Percentiles rank a stretch among this genome's conserved stretches.
Conservation (phyloP, 2,113 vertebrate species). For the Macrotis lagotis region DNA sequence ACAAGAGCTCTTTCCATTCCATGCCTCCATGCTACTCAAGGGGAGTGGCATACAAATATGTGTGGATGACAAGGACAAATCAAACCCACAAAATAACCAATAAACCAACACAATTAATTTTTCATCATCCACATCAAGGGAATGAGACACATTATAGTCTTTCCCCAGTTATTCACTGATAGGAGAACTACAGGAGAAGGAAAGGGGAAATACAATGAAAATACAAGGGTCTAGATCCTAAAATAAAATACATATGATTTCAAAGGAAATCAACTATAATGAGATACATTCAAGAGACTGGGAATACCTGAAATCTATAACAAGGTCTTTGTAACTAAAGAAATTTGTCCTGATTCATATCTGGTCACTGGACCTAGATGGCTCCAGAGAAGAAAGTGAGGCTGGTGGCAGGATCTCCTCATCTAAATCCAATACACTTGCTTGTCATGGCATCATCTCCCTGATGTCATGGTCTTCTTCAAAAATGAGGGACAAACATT, state of each 20-base stretch:
- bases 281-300: not conserved
- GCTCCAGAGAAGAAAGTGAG: no score
- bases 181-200: not conserved
- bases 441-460: no score
- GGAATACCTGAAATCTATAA: not conserved
- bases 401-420: no score
- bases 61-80: not conserved
- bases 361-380: no score
- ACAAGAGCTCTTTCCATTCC: not conserved
- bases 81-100: not conserved
- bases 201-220: not conserved
- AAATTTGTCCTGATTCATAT: no score
- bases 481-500: no score
- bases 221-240: not conserved
- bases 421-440: no score
- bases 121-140: not conserved
- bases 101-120: not conserved
- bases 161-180: not conserved
- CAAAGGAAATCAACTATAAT: not conserved
- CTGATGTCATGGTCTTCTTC: no score
- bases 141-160: not conserved
- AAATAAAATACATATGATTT: not conserved
- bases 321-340: not conserved
- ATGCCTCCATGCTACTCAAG: not conserved
- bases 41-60: not conserved